Conservation (phyloP, 2,888 invertebrate species). For the Agonopterix arenella region DNA sequence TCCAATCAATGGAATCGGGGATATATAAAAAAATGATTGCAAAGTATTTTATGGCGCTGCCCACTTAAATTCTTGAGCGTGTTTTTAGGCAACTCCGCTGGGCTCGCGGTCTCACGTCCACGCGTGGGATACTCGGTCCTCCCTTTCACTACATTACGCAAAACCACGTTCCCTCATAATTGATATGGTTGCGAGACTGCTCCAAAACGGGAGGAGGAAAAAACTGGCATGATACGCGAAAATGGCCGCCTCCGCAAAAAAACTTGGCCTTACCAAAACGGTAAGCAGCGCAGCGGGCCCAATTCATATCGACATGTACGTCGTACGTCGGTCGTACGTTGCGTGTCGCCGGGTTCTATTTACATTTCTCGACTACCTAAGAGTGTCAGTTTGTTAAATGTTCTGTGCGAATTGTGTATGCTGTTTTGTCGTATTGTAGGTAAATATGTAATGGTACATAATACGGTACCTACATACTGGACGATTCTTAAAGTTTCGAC, state of each 20-base stretch:
- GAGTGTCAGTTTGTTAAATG: too few relatives aligned
- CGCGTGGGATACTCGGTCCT: constrained; percentile 26
- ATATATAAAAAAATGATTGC: constrained; percentile 1
- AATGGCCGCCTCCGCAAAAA: constrained; percentile 42
- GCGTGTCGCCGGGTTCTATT: too few relatives aligned
- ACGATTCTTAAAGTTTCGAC: too few relatives aligned
- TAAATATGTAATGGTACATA: too few relatives aligned
- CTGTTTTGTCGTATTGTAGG: too few relatives aligned
- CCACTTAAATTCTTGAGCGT: constrained; percentile 16
- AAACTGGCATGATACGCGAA: constrained; percentile 27
- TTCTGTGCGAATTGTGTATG: too few relatives aligned
- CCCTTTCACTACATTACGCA: constrained; percentile 45
- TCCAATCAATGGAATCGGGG: constrained; percentile 3
- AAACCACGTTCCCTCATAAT: constrained; percentile 51
- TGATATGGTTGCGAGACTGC: constrained; percentile 39
- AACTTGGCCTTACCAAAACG: constrained; percentile 36
- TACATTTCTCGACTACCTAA: too few relatives aligned
- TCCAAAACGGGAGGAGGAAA: constrained; percentile 32
- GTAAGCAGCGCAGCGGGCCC: constrained; percentile 13
- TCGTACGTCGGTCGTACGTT: too few relatives aligned
- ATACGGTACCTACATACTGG: too few relatives aligned
- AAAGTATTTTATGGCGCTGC: neutral
- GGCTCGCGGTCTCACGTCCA: constrained; percentile 21
- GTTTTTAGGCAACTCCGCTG: constrained; percentile 18
- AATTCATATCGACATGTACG: too few relatives aligned